Evolutionary conservation across 2,888 invertebrate genomes (phyloP), one percentile per base, ranked within the genome.

Genomic region (Augiades crinisus): DNA sequence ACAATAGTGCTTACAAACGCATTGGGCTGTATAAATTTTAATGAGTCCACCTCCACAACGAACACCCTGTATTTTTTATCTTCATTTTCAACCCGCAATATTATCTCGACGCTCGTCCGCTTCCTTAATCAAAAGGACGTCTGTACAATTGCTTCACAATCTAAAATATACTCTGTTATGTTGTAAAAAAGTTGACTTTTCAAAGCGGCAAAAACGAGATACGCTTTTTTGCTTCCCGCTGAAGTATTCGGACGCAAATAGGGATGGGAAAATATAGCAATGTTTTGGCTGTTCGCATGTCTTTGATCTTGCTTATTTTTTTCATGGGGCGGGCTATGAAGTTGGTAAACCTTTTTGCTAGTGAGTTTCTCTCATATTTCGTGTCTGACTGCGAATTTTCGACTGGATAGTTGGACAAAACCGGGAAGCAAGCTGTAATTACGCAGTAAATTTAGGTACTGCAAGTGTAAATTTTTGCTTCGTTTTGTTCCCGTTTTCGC

Each of bases 1-100:
- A 67, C 64, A 67, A 65, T 64, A 59, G 61, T 64, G 63, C 80
- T 82, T 60, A 59, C 64, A 57, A 69, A 76, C 62, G 68, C 81
- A 82, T 71, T 66, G 75, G 70, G 53, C 72, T 70, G 74, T 72
- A 68, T 68, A 75, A 76, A 81, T 81, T 85, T 85, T 84, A 85
- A 84, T 80, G 85, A 85, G 78, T 72, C 67, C 64, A 59, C 68
- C 66, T 64, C 64, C 61, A 65, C 61, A 68, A 56, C 44, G 53
- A 49, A 41, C 49, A 13, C 34, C 50, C 64, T 55, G 56, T 59
- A 56, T 59, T 63, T 65, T 64, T 64, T 59, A 60, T 52, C 52
- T 52, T 45, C 52, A 51, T 51, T 51, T 51, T 30, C 50, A 50
- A 30, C 44, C 45, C 52, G 27, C 52, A 47, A 31, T 53, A 46